phyloP scores from a whole-genome alignment of 2,888 invertebrate species.

The Leptinotarsa haldemani region DNA sequence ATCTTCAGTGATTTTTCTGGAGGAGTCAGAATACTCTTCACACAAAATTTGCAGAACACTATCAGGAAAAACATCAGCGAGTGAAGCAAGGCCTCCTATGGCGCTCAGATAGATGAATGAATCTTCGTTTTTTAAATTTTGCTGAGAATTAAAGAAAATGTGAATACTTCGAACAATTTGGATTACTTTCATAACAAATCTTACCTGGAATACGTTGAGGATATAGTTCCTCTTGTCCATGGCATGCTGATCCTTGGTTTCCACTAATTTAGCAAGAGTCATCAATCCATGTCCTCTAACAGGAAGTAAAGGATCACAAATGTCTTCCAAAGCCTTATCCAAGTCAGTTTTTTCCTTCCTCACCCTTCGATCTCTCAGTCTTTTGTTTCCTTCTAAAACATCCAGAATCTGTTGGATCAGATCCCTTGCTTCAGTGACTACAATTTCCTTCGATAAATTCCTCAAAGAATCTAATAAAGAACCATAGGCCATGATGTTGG shows the following conservation, averaged over 20 bases:
- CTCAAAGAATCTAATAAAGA: constrained; percentile 57
- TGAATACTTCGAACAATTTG: not conserved
- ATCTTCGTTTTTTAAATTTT: constrained; percentile 81
- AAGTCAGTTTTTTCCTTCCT: constrained; percentile 64
- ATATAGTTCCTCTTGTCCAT: constrained; percentile 75
- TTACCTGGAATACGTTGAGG: constrained; percentile 79
- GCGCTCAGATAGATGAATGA: constrained; percentile 86
- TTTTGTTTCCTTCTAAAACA: constrained; percentile 34
- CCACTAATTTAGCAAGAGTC: constrained; percentile 77
- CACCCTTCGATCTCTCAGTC: constrained; percentile 32
- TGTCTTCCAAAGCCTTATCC: constrained; percentile 74
- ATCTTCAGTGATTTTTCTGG: constrained; percentile 62
- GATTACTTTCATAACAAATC: not conserved
- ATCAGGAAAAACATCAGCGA: constrained; percentile 76
- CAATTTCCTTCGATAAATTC: constrained; percentile 51
- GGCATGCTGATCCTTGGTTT: constrained; percentile 73
- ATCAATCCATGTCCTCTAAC: constrained; percentile 85
- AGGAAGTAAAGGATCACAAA: constrained; percentile 80
- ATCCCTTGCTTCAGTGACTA: constrained; percentile 55
- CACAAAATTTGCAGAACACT: constrained; percentile 76
- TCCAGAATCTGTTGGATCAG: constrained; percentile 52
- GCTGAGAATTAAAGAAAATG: constrained; percentile 65
- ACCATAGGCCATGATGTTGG: constrained; percentile 56
- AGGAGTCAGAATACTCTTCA: constrained; percentile 71
- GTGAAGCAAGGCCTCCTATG: constrained; percentile 78